These are phyloP conservation scores for Drosophila anomalata DNA, from an alignment of 2,888 invertebrate species.

Conservation along the genomic window DNA sequence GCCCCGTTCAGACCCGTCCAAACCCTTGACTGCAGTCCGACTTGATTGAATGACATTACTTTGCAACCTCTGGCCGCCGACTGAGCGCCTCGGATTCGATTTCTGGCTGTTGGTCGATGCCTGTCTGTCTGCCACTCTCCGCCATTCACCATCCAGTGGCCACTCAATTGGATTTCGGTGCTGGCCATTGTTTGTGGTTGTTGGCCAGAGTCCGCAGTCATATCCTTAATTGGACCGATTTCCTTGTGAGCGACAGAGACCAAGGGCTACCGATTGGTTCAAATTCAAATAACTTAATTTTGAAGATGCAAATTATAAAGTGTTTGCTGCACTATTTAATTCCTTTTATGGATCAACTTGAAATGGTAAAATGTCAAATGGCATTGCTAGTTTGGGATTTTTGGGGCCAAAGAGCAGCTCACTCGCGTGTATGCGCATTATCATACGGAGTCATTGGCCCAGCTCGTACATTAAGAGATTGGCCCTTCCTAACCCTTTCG, in stretches of 20 bases:
- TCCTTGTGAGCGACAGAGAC: background rate
- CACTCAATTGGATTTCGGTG: slow-evolving; percentile 38
- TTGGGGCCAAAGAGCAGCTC: background rate
- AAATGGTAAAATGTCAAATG: background rate
- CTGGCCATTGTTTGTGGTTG: slow-evolving; percentile 18
- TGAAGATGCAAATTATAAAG: background rate
- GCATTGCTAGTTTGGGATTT: background rate
- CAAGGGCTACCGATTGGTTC: background rate
- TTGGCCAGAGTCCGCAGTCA: slow-evolving; percentile 32
- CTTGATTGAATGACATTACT: slow-evolving; percentile 50
- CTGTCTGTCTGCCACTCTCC: slow-evolving; percentile 16
- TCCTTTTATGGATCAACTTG: background rate
- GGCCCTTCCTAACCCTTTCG: background rate
- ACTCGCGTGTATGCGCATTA: slow-evolving; percentile 2
- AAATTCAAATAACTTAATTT: background rate
- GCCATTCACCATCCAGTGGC: slow-evolving; percentile 28
- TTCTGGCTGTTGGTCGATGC: slow-evolving; percentile 5
- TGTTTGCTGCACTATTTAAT: background rate
- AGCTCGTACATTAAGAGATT: slow-evolving; percentile 11
- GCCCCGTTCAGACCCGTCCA: background rate
- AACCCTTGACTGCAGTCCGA: slow-evolving; percentile 7
- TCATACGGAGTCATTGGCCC: background rate
- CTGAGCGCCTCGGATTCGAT: slow-evolving; percentile 4
- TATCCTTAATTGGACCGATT: slow-evolving; percentile 60
- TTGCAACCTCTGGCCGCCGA: slow-evolving; percentile 16